Percentiles rank a stretch among this genome's conserved stretches.
Conservation (phyloP, 2,113 vertebrate genomes). For the Pelecanus crispus region DNA sequence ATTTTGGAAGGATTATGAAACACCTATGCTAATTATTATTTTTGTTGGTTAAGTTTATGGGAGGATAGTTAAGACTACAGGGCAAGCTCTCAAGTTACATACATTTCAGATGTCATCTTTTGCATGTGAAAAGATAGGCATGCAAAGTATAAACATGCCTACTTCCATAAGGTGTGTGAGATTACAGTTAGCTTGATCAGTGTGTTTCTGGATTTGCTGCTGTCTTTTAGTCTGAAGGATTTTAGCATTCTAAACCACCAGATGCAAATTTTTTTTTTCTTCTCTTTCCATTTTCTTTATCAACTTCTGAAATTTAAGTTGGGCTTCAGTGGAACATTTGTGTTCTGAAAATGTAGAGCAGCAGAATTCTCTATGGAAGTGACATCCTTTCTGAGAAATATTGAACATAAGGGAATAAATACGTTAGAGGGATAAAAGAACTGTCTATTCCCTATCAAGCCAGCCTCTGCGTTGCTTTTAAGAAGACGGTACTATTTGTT, state of each 20-base stretch:
- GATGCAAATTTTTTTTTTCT: background rate
- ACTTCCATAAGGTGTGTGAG: background rate
- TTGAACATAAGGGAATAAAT: background rate
- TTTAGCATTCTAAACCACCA: background rate
- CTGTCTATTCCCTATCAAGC: background rate
- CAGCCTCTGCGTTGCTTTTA: background rate
- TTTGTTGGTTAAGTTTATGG: constrained; percentile 31
- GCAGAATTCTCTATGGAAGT: constrained; percentile 44
- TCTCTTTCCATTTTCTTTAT: background rate
- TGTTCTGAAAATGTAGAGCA: constrained; percentile 36
- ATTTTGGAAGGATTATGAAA: constrained; percentile 3
- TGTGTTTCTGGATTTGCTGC: background rate
- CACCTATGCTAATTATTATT: constrained; percentile 27
- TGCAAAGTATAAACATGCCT: background rate
- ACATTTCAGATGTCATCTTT: background rate
- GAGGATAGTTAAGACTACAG: background rate
- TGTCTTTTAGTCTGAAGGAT: background rate
- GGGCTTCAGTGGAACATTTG: background rate
- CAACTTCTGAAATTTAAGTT: background rate
- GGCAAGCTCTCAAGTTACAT: background rate
- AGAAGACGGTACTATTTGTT: background rate
- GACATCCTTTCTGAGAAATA: constrained; percentile 41
- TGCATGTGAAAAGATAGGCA: background rate
- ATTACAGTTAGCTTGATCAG: background rate
- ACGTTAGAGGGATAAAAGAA: background rate